phyloP scores from a whole-genome alignment of 1,140 invertebrate genomes.

The Sinella curviseta region DNA sequence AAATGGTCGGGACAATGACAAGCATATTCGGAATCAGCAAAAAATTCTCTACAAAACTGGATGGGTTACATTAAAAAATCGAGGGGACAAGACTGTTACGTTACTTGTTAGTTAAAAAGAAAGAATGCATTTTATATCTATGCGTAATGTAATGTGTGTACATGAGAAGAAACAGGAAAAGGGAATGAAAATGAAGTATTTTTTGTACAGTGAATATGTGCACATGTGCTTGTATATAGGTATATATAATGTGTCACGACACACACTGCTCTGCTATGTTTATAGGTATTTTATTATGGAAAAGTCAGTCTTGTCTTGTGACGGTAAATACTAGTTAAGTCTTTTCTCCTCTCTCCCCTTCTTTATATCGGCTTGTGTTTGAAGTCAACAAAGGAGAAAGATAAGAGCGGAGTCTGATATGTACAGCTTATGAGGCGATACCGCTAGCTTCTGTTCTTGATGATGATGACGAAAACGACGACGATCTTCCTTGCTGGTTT shows the following conservation, averaged over 20 bases:
- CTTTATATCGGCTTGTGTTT: background rate
- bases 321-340: slow-evolving; percentile 23
- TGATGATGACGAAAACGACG: too few relatives aligned
- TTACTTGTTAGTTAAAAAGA: slow-evolving; percentile 16
- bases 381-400: slow-evolving; percentile 8
- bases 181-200: background rate
- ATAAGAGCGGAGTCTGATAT: background rate
- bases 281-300: background rate
- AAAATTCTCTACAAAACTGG: too few relatives aligned
- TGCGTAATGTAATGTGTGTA: background rate
- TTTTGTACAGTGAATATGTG: background rate
- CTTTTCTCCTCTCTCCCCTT: background rate
- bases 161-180: background rate
- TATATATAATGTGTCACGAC: background rate
- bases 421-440: background rate
- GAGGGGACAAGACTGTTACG: too few relatives aligned
- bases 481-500: background rate
- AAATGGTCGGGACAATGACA: too few relatives aligned
- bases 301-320: slow-evolving; percentile 1
- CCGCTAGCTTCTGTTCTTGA: background rate
- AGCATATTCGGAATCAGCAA: too few relatives aligned
- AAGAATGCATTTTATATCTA: background rate
- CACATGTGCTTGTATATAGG: background rate
- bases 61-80: too few relatives aligned
- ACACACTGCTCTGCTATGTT: background rate